phyloP scores from a whole-genome alignment of 2,113 vertebrate species.

The Pleuronectes platessa region DNA sequence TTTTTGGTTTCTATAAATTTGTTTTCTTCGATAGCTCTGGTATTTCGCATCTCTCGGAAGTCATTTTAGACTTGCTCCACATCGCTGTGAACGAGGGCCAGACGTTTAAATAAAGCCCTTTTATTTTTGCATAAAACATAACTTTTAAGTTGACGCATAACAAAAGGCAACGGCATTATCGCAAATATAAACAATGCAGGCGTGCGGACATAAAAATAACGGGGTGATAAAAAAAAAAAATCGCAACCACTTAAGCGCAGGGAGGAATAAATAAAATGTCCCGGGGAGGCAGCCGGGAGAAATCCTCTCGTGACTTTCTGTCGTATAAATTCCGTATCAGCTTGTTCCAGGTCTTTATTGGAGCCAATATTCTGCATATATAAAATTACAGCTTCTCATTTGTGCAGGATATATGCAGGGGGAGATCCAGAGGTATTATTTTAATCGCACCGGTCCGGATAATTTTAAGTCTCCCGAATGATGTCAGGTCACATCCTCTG shows the following conservation, averaged over 20 bases:
- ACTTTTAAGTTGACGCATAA: neutral
- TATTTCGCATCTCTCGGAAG: too few species aligned
- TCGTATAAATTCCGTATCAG: neutral
- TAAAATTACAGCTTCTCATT: neutral
- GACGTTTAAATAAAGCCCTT: neutral
- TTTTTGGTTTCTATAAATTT: neutral
- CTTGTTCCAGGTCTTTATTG: neutral
- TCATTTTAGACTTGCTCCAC: too few species aligned
- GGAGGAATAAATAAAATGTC: slow-evolving; percentile 7
- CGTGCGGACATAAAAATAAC: slow-evolving; percentile 43
- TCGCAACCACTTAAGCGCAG: slow-evolving; percentile 2
- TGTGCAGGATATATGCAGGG: neutral
- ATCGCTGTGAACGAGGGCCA: neutral
- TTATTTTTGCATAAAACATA: neutral
- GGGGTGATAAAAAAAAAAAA: slow-evolving; percentile 22
- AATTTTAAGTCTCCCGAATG: neutral
- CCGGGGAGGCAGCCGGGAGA: neutral
- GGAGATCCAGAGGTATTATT: neutral
- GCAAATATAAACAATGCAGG: slow-evolving; percentile 30
- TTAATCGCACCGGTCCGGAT: neutral
- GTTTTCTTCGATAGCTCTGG: neutral
- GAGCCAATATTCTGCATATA: neutral
- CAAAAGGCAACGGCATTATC: slow-evolving; percentile 18
- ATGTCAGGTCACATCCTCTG: neutral
- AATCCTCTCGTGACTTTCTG: neutral